Conservation (phyloP, 1,140 invertebrate genomes). For the Mizuhopecten yessoensis region DNA sequence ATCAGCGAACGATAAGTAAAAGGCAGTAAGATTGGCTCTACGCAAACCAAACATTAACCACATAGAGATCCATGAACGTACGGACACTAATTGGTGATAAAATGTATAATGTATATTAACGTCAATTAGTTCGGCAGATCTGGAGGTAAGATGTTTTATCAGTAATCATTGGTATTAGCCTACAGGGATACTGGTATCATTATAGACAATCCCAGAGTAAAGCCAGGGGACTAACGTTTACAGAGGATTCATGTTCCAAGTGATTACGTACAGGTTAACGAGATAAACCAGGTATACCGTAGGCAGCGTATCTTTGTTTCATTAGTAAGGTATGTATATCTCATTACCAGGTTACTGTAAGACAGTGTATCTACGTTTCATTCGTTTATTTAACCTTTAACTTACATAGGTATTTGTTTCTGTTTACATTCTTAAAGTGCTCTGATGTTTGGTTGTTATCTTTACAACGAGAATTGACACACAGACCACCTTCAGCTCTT, state of each 20-base stretch:
- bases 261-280: no score
- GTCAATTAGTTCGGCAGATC: background rate
- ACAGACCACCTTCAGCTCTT: background rate
- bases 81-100: constrained; percentile 14
- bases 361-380: background rate
- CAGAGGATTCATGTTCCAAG: background rate
- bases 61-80: background rate
- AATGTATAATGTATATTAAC: constrained; percentile 13
- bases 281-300: background rate
- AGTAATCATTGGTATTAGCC: background rate
- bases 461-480: background rate
- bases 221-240: background rate
- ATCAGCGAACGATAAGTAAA: no score
- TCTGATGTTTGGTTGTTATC: background rate
- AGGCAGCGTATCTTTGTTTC: background rate
- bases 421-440: background rate
- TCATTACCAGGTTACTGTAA: background rate
- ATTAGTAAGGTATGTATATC: no score
- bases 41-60: background rate
- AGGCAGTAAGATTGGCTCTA: background rate
- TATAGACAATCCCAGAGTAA: background rate
- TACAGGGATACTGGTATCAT: background rate
- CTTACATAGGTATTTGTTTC: background rate
- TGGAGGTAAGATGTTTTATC: background rate
- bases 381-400: background rate